These are phyloP conservation scores for Ceriagrion tenellum DNA, from an alignment of 2,888 invertebrate genomes.

Conservation along the genomic window DNA sequence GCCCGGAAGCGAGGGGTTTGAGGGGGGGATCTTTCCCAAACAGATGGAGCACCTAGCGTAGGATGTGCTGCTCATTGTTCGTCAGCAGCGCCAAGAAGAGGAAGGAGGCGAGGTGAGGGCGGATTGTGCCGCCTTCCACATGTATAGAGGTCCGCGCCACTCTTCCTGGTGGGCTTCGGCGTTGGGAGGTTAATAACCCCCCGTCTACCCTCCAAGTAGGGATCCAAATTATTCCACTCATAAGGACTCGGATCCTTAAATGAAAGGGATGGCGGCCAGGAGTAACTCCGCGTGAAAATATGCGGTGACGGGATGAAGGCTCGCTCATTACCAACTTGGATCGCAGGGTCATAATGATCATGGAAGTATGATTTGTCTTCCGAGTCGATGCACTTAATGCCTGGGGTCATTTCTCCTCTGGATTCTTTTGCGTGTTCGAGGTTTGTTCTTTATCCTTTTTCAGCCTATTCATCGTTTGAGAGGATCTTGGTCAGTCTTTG, in stretches of 20 bases:
- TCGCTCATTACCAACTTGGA: not conserved
- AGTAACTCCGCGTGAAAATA: not conserved
- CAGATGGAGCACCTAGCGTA: conserved; percentile 23
- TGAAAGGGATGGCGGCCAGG: not conserved
- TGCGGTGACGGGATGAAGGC: not conserved
- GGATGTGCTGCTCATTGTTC: conserved; percentile 44
- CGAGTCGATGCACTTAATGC: not conserved
- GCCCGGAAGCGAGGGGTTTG: conserved; percentile 63
- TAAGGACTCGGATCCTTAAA: conserved; percentile 11
- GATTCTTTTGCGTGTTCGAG: not conserved
- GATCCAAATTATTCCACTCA: not conserved
- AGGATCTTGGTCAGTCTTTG: too few relatives aligned
- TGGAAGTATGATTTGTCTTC: not conserved
- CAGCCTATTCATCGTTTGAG: too few relatives aligned
- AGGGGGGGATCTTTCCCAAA: conserved; percentile 43
- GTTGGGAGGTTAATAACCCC: conserved; percentile 49
- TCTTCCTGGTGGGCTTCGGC: conserved; percentile 11
- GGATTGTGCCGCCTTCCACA: conserved; percentile 14
- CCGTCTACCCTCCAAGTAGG: not conserved
- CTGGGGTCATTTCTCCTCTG: not conserved
- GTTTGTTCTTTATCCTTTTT: not conserved
- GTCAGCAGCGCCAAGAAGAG: conserved; percentile 11
- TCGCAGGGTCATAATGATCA: not conserved
- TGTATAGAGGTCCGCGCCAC: not conserved
- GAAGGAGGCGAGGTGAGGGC: conserved; percentile 38